Percentiles rank a stretch among this genome's conserved stretches.
Conservation (phyloP, 1,140 invertebrate species). For the Notospermus geniculatus region DNA sequence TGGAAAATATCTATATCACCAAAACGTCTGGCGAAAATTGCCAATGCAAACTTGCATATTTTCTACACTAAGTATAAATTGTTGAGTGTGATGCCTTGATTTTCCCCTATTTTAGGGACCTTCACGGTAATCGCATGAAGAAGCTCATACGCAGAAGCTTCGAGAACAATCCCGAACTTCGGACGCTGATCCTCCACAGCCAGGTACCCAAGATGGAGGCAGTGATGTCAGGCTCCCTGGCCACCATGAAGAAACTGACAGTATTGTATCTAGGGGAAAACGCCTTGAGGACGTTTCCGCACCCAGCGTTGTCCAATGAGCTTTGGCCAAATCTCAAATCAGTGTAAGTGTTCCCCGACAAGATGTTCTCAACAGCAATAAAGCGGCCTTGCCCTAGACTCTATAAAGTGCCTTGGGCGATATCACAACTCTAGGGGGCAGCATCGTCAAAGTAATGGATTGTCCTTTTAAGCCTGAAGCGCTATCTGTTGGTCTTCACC, state of each 20-base stretch:
- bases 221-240: slow-evolving; percentile 4
- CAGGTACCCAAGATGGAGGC: slow-evolving; percentile 4
- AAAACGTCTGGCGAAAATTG: too few species aligned
- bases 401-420: too few species aligned
- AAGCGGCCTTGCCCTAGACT: too few species aligned
- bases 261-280: slow-evolving; percentile 4
- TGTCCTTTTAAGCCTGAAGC: too few species aligned
- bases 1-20: too few species aligned
- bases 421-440: too few species aligned
- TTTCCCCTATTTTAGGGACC: slow-evolving; percentile 1
- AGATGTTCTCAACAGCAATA: too few species aligned
- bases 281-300: slow-evolving; percentile 7
- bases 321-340: neutral
- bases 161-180: slow-evolving; percentile 10
- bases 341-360: slow-evolving; percentile 5
- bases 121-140: neutral
- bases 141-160: neutral
- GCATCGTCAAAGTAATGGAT: too few species aligned
- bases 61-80: too few species aligned
- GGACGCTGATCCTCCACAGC: slow-evolving; percentile 10
- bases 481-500: too few species aligned
- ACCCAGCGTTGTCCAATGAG: slow-evolving; percentile 10
- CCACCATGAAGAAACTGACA: neutral
- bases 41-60: too few species aligned
- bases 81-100: neutral